A percentile compares a stretch with the other conserved stretches of the same genome.
phyloP scores from a whole-genome alignment of 2,888 invertebrate species.

The Drosophila flavopinicola region DNA sequence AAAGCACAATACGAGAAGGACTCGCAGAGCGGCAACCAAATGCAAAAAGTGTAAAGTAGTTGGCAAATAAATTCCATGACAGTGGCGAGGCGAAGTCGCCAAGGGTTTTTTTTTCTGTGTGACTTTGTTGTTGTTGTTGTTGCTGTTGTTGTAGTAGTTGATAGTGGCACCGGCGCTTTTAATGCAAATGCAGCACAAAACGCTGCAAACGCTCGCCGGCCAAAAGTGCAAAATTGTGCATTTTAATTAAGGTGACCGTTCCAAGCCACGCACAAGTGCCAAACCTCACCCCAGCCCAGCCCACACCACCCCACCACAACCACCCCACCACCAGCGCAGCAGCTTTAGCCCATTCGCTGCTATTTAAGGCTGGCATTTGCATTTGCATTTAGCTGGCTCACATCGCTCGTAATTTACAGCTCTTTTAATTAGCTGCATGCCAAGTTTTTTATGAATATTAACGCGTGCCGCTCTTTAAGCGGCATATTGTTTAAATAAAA shows the following conservation, averaged over 20 bases:
- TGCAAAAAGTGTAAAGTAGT: conserved; percentile 69
- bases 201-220: conserved; percentile 43
- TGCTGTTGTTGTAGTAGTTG: conserved; percentile 6
- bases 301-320: not conserved
- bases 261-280: conserved; percentile 52
- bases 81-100: conserved; percentile 59
- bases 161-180: conserved; percentile 50
- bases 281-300: not conserved
- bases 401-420: conserved; percentile 73
- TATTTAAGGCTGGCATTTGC: conserved; percentile 42
- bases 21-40: conserved; percentile 30
- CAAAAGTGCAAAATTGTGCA: conserved; percentile 81
- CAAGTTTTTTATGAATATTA: conserved; percentile 70
- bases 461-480: conserved; percentile 63
- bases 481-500: conserved; percentile 65
- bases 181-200: conserved; percentile 78
- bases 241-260: conserved; percentile 79
- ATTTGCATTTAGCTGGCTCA: conserved; percentile 66
- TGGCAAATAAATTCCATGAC: conserved; percentile 74
- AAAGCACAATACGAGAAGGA: conserved; percentile 56
- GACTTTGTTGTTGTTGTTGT: conserved; percentile 21
- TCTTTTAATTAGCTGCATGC: conserved; percentile 76
- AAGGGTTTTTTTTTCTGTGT: conserved; percentile 38
- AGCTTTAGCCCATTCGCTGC: not conserved
- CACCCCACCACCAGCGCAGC: not conserved